Base-by-base conservation (phyloP, 2,888 invertebrate species). In the Creontiades dilutus region DNA sequence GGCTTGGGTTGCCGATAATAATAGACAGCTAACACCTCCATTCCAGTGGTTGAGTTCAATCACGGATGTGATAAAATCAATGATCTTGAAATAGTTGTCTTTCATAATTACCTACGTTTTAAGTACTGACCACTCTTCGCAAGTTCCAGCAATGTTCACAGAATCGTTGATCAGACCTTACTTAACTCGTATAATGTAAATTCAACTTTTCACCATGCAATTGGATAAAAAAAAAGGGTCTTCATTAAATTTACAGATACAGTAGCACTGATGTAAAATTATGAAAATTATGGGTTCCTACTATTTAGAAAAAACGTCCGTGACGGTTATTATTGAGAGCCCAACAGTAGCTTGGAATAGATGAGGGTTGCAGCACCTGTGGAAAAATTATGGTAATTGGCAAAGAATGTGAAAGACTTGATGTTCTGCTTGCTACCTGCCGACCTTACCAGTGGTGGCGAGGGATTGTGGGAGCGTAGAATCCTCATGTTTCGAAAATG, bases 331-430 rank as follows among this genome's bases (percentile, higher is more conserved):
- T n/a, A 61, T 12, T 61, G 61, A 23, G 19, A 61, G 61, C 61
- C 61, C 61, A 61, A 61, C 61, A 61, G 61, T 61, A 61, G 61
- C 61, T 19, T 61, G 19, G 61, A 23, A 48, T 48, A 61, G 61
- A 61, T 61, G 61, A 61, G 61, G 61, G 61, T 61, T 61, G 61
- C 61, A 61, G 61, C 61, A 61, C 61, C 61, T 61, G 61, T 61
- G 19, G 19, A 61, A 61, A 61, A 61, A 61, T 61, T 61, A 61
- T 61, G 61, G 61, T 61, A 16, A 61, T 61, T 61, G 61, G 61
- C 61, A 61, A 61, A 19, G 61, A 61, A 61, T 19, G 57, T 57
- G 57, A 57, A 16, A 57, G 57, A 57, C 57, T 57, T 9, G 57
- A 57, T 61, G 23, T 61, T 61, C 61, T 61, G 61, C 61, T 61